Conservation (phyloP, 2,797 vertebrate species). For the Huso huso region DNA sequence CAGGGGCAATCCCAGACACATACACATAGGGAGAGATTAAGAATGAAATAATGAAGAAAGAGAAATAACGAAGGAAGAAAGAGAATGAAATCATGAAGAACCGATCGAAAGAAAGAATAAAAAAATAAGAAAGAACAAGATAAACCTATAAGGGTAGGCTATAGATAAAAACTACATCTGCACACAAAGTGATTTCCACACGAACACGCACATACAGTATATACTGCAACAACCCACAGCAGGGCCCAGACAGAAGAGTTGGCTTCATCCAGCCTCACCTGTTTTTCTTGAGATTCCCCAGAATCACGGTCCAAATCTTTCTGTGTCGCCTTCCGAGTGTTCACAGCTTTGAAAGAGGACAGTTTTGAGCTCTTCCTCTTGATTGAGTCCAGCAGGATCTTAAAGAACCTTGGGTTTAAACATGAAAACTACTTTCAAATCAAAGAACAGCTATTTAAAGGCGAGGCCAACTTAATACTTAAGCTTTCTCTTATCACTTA, state of each 20-base stretch:
- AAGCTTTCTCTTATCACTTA: too few relatives aligned
- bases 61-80: neutral
- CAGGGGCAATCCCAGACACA: neutral
- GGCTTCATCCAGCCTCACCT: constrained; percentile 29
- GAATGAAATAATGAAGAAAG: neutral
- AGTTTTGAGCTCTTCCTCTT: constrained; percentile 74
- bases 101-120: too few relatives aligned
- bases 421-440: neutral
- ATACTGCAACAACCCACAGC: too few relatives aligned
- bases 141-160: too few relatives aligned
- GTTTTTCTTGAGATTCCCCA: constrained; percentile 11
- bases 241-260: too few relatives aligned
- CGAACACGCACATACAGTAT: too few relatives aligned
- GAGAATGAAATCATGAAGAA: neutral
- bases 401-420: constrained; percentile 71
- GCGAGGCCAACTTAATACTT: too few relatives aligned
- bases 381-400: constrained; percentile 69
- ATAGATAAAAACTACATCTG: too few relatives aligned
- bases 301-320: constrained; percentile 52
- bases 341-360: constrained; percentile 65
- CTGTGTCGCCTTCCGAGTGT: constrained; percentile 63
- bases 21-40: neutral
- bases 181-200: too few relatives aligned
- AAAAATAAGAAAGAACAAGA: too few relatives aligned
- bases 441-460: too few relatives aligned